Evolutionary conservation across 2,113 vertebrate genomes (phyloP), one percentile per base, ranked within the genome.

Genomic region (Sorex araneus): DNA sequence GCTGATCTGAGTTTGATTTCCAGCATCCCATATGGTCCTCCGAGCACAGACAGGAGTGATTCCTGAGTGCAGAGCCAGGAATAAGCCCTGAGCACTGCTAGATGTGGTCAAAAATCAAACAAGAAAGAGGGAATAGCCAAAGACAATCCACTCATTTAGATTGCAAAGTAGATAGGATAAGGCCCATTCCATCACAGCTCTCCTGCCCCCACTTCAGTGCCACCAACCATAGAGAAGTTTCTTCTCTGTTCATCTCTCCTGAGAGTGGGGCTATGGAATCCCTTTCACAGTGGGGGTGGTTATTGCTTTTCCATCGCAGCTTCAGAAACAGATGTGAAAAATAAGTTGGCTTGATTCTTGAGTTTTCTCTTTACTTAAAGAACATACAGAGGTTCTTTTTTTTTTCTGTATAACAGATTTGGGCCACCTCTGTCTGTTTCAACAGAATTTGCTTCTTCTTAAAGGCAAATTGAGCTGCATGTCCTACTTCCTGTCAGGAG

Each of bases 381-480:
- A 66, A 71, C 70, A 75, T 34, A 88, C 57, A 87, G 27, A 36
- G 16, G 30, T 84, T 89, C 73, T 50, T 92, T 89, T 71, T 45
- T 92, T n/a, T 75, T 86, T 91, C 75, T 81, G 45, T 30, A 25
- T 64, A 86, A 93, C 84, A 45, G 89, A 36, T 71, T 28, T n/a
- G n/a, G 15, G 45, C 23, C n/a, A 10, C 3, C 3, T 89, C 34
- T 91, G 25, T 64, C 74, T n/a, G 75, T 85, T 66, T 81, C 50
- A 36, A 57, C 5, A 70, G 23, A 82, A 28, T 84, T 78, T 74
- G 73, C 50, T 45, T 87, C 91, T 70, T 93, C 81, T 66, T 85
- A 54, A 86, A 81, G 63, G 54, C 36, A 86, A 91, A 32, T 87
- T 64, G 74, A 95, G 76, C 75, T 45, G 76, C 71, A 16, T 13